Base-by-base conservation (phyloP, 2,113 vertebrate genomes). In the Sitta europaea region DNA sequence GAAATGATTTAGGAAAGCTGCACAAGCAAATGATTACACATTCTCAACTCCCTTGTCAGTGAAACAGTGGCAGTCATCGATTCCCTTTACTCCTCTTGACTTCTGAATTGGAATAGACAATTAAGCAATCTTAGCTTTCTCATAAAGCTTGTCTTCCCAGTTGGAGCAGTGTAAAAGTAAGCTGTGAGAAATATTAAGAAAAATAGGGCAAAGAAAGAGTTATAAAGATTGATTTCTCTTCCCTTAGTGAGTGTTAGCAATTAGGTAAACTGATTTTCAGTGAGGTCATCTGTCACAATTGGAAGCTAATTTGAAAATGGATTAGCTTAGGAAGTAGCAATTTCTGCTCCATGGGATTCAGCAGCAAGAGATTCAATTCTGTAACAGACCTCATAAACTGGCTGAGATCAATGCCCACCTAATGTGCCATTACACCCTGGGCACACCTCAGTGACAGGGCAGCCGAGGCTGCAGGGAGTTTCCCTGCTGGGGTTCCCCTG, bases 281-380 rank as follows among this genome's bases (percentile, higher is more conserved):
- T 95, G 95, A 98, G 96, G 93, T 97, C 97, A 97, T 97, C 96
- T 95, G 96, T 97, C 97, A 97, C 96, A 97, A 98, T 76, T 96
- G 98, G 97, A 97, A 94, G 85, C 79, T 97, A 98, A 98, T 98
- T 98, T 98, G 97, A 97, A 98, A 98, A 97, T 96, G 92, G 96
- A 98, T 98, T 97, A 96, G 72, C 8, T 95, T 88, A 96, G 95
- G 94, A 97, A 97, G 96, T 93, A 97, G 96, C 93, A 96, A 96
- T 98, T 98, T 97, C 97, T 98, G 92, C 97, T 95, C 95, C 75
- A 19, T 91, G 94, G 95, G 93, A 89, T 97, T 96, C 87, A 85
- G 83, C 93, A 96, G 94, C 91, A 97, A 97, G 87, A 58, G 83
- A 95, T 92, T 94, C 94, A 94, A 2, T 97, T 97, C 93, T 97